phyloP scores from a whole-genome alignment of 2,113 vertebrate species.

The Acrocephalus arundinaceus region DNA sequence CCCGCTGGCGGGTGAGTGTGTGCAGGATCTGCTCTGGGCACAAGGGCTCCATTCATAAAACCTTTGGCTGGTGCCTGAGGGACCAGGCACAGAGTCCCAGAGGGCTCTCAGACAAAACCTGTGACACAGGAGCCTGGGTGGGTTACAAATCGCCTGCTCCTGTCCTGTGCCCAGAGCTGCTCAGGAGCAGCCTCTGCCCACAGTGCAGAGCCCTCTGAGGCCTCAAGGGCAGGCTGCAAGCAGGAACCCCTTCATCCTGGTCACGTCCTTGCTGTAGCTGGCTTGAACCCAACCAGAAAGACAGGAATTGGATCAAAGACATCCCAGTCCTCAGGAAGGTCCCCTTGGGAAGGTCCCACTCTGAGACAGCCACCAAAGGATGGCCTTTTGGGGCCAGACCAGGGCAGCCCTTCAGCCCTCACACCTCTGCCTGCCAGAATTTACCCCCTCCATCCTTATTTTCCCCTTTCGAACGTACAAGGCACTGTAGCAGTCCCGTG shows the following conservation, averaged over 20 bases:
- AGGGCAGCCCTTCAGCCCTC: neutral
- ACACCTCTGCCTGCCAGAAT: neutral
- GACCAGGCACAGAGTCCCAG: neutral
- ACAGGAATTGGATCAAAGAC: neutral
- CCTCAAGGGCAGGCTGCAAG: neutral
- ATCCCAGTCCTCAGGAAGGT: neutral
- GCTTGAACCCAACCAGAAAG: neutral
- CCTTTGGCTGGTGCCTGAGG: neutral
- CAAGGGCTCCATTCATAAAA: neutral
- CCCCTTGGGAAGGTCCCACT: neutral
- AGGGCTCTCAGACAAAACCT: neutral
- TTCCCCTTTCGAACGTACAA: neutral
- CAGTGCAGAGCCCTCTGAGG: neutral
- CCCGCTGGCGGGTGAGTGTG: conserved; percentile 87
- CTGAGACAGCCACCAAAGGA: neutral
- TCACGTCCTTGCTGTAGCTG: neutral
- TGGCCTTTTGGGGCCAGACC: neutral
- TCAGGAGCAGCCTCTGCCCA: neutral
- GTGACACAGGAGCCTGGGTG: neutral
- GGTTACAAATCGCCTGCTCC: neutral
- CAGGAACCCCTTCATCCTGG: neutral
- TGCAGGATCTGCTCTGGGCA: neutral
- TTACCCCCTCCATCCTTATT: neutral
- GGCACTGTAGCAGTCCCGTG: neutral
- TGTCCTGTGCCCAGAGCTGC: neutral